These are phyloP conservation scores for Mongoloraphidia duomilia DNA, from an alignment of 2,888 invertebrate genomes.

Conservation along the genomic window DNA sequence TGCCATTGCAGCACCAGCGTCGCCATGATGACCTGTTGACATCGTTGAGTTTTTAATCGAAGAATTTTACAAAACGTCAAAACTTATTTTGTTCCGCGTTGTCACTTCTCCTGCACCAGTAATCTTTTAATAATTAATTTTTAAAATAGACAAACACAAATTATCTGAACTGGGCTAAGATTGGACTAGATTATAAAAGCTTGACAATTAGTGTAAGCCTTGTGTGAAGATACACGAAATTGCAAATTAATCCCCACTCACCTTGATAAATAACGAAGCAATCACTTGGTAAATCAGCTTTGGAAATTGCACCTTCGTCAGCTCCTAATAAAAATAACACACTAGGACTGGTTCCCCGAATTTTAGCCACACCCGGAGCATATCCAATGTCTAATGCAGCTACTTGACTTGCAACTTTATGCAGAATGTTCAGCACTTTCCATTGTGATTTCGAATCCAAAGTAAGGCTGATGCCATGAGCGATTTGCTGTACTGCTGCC, in stretches of 20 bases:
- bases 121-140: no score
- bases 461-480: conserved; percentile 40
- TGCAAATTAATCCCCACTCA: conserved; percentile 18
- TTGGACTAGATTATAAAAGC: no score
- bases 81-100: no score
- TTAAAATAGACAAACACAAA: not conserved
- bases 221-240: not conserved
- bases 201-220: no score
- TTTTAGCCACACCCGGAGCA: conserved; percentile 49
- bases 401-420: conserved; percentile 82
- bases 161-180: no score
- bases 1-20: conserved; percentile 81
- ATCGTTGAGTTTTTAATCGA: not conserved
- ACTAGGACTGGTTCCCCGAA: conserved; percentile 51
- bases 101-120: no score
- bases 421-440: conserved; percentile 86
- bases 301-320: conserved; percentile 68
- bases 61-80: no score
- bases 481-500: conserved; percentile 58
- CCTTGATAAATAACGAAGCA: conserved; percentile 84
- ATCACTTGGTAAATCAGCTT: conserved; percentile 63
- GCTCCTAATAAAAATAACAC: conserved; percentile 86
- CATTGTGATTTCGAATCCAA: conserved; percentile 43
- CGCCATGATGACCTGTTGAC: conserved; percentile 81
- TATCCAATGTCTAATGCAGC: conserved; percentile 95